Percentiles rank a stretch among this genome's conserved stretches.
phyloP scores from a whole-genome alignment of 2,888 invertebrate species.

The Parnassius smintheus region DNA sequence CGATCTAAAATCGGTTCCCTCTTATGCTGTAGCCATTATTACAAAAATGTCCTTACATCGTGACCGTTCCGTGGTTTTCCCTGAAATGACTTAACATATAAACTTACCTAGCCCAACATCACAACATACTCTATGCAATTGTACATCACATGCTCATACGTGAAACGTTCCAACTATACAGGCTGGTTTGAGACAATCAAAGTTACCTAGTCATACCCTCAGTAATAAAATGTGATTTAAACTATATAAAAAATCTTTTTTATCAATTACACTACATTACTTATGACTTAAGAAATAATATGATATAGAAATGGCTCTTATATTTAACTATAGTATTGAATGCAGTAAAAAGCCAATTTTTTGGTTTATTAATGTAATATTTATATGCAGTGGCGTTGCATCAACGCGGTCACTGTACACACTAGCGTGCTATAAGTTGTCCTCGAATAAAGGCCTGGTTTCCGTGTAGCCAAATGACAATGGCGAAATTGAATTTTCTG shows the following conservation, averaged over 20 bases:
- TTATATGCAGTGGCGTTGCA: neutral
- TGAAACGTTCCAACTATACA: constrained; percentile 15
- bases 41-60: neutral
- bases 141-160: constrained; percentile 37
- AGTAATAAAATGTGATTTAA: constrained; percentile 7
- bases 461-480: neutral
- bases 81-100: constrained; percentile 26
- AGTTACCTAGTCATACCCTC: neutral
- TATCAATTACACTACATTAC: constrained; percentile 54
- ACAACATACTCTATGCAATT: constrained; percentile 55
- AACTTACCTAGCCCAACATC: constrained; percentile 74
- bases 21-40: constrained; percentile 11
- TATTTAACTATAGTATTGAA: constrained; percentile 25
- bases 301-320: constrained; percentile 72
- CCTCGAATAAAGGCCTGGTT: neutral
- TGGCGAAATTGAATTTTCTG: neutral
- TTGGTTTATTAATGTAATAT: constrained; percentile 14
- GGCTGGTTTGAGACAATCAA: neutral
- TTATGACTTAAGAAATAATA: constrained; percentile 62
- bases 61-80: constrained; percentile 23
- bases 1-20: neutral
- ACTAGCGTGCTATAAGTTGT: neutral
- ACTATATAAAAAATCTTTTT: constrained; percentile 39
- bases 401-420: neutral
- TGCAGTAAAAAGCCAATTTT: constrained; percentile 15